Base-by-base conservation (phyloP, 1,140 invertebrate species). In the Araneus ventricosus region DNA sequence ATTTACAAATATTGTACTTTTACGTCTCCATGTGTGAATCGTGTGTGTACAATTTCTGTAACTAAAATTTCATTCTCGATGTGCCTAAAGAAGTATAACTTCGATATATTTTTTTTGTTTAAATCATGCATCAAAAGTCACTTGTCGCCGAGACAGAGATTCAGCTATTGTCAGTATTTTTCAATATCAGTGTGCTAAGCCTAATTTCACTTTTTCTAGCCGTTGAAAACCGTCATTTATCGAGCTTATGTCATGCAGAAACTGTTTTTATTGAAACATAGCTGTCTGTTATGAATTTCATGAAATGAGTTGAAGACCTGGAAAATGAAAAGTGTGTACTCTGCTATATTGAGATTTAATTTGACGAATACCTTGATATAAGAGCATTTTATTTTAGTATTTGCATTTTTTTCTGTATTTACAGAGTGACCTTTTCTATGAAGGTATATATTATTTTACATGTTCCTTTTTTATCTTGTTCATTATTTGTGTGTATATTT, bases 401-500 rank as follows among this genome's bases (percentile, higher is more conserved):
- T 84, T 80, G 59, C 80, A 91, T 84, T 84, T 61, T 52, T 89
- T 91, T 91, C 88, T 90, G 88, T 67, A 80, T 90, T 90, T 90
- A 90, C 45, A 52, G 27, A 79, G 30, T 59, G n/a, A 79, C 88
- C 67, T 57, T 75, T 88, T 79, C 39, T 80, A 57, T 57, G 8
- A 90, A 90, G 75, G 88, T 90, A 57, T 57, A 90, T 80, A 52
- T 90, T 90, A 80, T 90, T 79, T 59, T 79, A 90, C 67, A 91
- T 84, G 80, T 59, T 91, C 67, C 39, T 79, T 79, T 84, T 84
- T 61, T 63, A 37, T 84, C 39, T 88, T 37, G 34, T 30, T 41
- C 87, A 39, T 45, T 57, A 52, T 61, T 39, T 84, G 37, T 88
- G 87, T 90, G 70, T 79, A 80, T 57, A 80, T 90, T 90, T 90